Evolutionary conservation across 2,888 invertebrate genomes (phyloP), one percentile per base, ranked within the genome.

Genomic region (Cremastinae sp.): DNA sequence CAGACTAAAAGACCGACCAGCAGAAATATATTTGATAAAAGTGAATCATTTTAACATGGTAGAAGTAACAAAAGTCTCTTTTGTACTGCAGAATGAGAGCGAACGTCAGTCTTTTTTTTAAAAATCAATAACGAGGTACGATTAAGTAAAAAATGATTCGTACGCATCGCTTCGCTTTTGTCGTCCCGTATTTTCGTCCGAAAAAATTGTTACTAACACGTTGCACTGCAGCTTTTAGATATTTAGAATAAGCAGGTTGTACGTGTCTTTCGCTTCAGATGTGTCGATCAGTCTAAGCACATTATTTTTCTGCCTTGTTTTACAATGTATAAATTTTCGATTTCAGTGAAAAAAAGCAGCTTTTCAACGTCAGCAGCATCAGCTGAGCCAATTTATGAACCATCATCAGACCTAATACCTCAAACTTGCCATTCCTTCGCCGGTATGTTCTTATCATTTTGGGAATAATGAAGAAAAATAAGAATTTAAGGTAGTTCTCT

Each of bases 261-360:
- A 14, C 38, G 16, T 18, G 16, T 38, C 69, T 45, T 18, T 59
- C 53, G 62, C 38, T 53, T 56, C 36, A 36, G n/a, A 43, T 71
- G 38, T 64, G 36, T 59, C 20, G 41, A 59, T 56, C 51, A 56
- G 49, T 18, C 64, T n/a, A 16, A 62, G 34, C 47, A 10, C 18
- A 28, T 66, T 5, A 49, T 58, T 28, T 66, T 51, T 20, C 12
- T 43, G 34, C 36, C 10, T 38, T 20, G 3, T 7, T 38, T 54
- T 20, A 38, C 41, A 0, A 16, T 34, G 7, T 54, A 54, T 36
- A 38, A 41, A 54, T 79, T 72, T 73, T 56, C 65, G 61, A 38
- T 34, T 56, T 83, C 78, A 87, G 87, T 85, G 7, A 83, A 83
- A 79, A 84, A 84, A 76, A 79, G 80, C 74, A 85, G 83, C 68